A percentile compares a stretch with the other conserved stretches of the same genome.
These are phyloP conservation scores for Cryptoprocta ferox DNA, from an alignment of 2,797 vertebrate species.

Conservation along the genomic window DNA sequence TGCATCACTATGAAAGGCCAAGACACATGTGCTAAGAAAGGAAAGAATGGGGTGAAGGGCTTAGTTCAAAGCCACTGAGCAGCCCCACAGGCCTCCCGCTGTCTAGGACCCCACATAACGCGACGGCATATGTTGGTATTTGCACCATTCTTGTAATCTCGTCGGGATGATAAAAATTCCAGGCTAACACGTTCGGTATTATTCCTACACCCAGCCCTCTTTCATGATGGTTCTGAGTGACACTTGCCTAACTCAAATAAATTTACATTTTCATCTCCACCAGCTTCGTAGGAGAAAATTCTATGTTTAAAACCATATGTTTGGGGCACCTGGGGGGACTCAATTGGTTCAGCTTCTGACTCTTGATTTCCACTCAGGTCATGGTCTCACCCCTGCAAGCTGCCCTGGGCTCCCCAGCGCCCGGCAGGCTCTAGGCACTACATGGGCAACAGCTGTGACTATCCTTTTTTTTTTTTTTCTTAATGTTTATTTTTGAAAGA, in stretches of 20 bases:
- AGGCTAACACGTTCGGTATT: accelerated
- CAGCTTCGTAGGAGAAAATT: background rate
- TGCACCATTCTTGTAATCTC: background rate
- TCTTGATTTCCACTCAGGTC: too few species aligned
- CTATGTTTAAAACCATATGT: accelerated
- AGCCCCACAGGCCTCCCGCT: background rate
- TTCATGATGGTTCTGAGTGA: background rate
- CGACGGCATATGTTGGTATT: background rate
- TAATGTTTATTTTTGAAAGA: too few species aligned
- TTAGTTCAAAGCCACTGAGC: background rate
- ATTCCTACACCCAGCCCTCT: background rate
- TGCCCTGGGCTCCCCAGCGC: too few species aligned
- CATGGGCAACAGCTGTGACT: too few species aligned
- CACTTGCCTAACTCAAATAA: background rate
- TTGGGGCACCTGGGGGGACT: too few species aligned
- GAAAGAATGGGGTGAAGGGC: background rate
- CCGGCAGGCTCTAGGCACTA: too few species aligned
- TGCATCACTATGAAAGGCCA: too few species aligned
- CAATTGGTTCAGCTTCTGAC: too few species aligned
- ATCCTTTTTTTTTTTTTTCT: too few species aligned
- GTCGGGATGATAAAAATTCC: accelerated
- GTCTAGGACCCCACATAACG: accelerated
- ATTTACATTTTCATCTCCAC: background rate
- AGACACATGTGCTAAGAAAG: background rate
- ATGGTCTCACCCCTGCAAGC: too few species aligned